Evolutionary conservation across 2,113 vertebrate genomes (phyloP).

Genomic region (Coracopsis vasa): DNA sequence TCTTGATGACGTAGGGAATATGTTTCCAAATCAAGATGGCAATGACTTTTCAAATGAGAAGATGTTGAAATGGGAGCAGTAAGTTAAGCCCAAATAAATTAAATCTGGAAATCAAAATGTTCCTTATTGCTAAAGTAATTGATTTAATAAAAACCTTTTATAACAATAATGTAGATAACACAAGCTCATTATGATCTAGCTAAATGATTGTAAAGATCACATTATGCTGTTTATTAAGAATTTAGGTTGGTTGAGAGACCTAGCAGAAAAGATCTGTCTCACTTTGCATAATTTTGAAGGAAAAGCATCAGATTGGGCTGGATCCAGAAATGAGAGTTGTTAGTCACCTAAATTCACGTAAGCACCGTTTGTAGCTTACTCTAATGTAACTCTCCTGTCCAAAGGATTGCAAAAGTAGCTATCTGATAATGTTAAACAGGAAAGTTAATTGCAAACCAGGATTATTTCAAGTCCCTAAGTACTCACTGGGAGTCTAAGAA

Average conservation of each 20-base stretch:
- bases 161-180: neutral
- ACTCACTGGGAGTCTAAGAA: neutral
- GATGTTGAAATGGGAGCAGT: neutral
- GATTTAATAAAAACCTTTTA: neutral
- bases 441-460: neutral
- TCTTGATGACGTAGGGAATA: neutral
- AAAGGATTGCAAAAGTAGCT: neutral
- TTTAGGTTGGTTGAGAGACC: neutral
- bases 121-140: neutral
- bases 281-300: neutral
- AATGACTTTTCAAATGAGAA: neutral
- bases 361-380: neutral
- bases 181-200: neutral
- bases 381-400: neutral
- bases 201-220: neutral
- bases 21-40: neutral
- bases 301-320: neutral
- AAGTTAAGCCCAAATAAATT: neutral
- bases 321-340: neutral
- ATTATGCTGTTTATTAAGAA: neutral
- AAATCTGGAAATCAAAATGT: neutral
- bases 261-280: neutral
- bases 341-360: neutral
- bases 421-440: neutral
- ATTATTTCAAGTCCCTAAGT: neutral